A percentile compares a stretch with the other conserved stretches of the same genome.
phyloP scores from a whole-genome alignment of 92 coral and sea anemone species.

The Epizoanthus stellaris region DNA sequence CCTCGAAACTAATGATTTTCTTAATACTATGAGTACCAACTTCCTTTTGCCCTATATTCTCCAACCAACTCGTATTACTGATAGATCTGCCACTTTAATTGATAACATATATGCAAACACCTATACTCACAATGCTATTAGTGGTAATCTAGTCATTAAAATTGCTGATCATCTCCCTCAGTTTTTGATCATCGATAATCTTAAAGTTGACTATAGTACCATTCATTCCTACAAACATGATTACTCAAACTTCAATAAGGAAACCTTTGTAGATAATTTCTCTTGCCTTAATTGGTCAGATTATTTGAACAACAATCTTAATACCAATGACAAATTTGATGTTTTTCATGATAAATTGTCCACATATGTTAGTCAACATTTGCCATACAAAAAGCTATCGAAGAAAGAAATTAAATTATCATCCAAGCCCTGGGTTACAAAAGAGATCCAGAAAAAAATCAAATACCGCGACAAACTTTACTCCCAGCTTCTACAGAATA shows the following conservation, averaged over 20 bases:
- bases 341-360: neutral
- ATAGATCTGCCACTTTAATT: constrained; percentile 42
- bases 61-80: constrained; percentile 13
- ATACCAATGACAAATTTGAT: neutral
- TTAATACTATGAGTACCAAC: constrained; percentile 30
- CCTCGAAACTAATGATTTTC: constrained; percentile 17
- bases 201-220: constrained; percentile 9
- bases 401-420: neutral
- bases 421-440: neutral
- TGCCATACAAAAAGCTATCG: constrained; percentile 6
- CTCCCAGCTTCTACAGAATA: constrained; percentile 31
- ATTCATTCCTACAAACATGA: neutral
- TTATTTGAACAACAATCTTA: neutral
- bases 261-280: neutral
- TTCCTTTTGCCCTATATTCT: constrained; percentile 15
- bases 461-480: constrained; percentile 37
- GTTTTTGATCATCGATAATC: constrained; percentile 36
- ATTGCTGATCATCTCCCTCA: constrained; percentile 58
- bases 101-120: constrained; percentile 59
- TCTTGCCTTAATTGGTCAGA: constrained; percentile 40
- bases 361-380: neutral
- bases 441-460: constrained; percentile 7
- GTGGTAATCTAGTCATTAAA: constrained; percentile 56
- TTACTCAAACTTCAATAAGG: neutral
- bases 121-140: constrained; percentile 41